Evolutionary conservation across 2,113 vertebrate genomes (phyloP), one percentile per base, ranked within the genome.

Genomic region (Pituophis catenifer): DNA sequence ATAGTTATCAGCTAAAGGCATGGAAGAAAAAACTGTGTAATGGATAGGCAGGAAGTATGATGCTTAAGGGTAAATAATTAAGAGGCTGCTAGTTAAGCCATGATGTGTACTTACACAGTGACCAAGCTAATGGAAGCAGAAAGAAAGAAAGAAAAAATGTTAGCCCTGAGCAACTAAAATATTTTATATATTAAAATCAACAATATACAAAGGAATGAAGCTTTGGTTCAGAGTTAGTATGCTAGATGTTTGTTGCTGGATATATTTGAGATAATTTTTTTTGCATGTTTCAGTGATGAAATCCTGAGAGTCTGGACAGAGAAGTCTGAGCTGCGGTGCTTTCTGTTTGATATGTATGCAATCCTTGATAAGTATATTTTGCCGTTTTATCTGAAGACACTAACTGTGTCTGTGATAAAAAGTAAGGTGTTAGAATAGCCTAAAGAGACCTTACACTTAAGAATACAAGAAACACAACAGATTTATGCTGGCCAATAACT

Each of bases 101-200:
- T 91, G 95, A 93, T 96, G 94, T 92, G 96, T 97, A 99, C 99
- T 99, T 99, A 99, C 99, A 98, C 99, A 99, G 97, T 99, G 99
- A 98, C 99, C 99, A 98, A 99, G 99, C 99, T 99, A 98, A 98
- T 95, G 98, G 97, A 98, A 97, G 99, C 98, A 98, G 94, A 57
- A 62, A 29, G 97, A 96, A 97, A 98, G 97, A 98, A 96, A 98
- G 95, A 95, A 97, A 97, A 96, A 81, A 96, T 23, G 98, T 98
- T 96, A 98, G 97, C 96, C 96, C 94, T 96, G 91, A 97, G 95
- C 96, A 97, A 95, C 93, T 87, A 92, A 94, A 89, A 2, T 58
- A 54, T 94, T 94, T 94, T 95, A 94, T 95, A 93, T 86, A 93
- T 94, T 94, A 96, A 97, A 95, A 96, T 33, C 89, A 53, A 89